Conservation (phyloP, 1,140 invertebrate genomes). For the Drosophila sproati region DNA sequence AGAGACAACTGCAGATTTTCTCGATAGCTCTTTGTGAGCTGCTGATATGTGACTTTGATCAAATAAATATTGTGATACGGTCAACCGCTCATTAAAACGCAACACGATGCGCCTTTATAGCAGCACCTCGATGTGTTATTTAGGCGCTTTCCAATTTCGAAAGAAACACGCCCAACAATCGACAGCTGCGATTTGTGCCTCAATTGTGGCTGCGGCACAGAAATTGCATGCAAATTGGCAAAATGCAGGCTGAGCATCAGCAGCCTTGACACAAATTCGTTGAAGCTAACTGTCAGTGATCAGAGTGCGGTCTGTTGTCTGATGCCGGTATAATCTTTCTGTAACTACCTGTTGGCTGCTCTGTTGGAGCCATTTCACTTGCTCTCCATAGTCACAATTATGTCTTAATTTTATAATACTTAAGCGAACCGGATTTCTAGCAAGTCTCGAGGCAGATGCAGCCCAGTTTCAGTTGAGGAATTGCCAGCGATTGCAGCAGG, state of each 20-base stretch:
- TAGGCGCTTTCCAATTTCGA: slow-evolving; percentile 60
- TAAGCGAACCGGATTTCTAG: slow-evolving; percentile 64
- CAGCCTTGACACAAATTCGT: slow-evolving; percentile 75
- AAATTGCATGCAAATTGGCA: slow-evolving; percentile 57
- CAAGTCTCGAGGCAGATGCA: slow-evolving; percentile 77
- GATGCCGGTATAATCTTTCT: slow-evolving; percentile 5
- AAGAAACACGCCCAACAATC: slow-evolving; percentile 40
- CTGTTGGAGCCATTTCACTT: slow-evolving; percentile 17
- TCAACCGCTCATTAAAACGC: slow-evolving; percentile 56
- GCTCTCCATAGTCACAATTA: slow-evolving; percentile 49
- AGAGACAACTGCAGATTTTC: slow-evolving; percentile 23
- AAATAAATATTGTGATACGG: slow-evolving; percentile 2
- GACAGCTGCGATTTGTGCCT: slow-evolving; percentile 50
- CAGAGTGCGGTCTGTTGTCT: background rate
- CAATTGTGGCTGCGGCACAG: slow-evolving; percentile 1
- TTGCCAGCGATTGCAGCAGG: slow-evolving; percentile 54
- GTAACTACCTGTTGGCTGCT: slow-evolving; percentile 28
- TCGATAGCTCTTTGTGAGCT: slow-evolving; percentile 13
- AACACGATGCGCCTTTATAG: slow-evolving; percentile 55
- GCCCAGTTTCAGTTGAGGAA: slow-evolving; percentile 34
- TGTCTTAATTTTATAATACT: slow-evolving; percentile 70
- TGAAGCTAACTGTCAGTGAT: slow-evolving; percentile 20
- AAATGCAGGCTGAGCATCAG: slow-evolving; percentile 37
- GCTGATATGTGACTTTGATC: background rate
- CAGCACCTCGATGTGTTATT: slow-evolving; percentile 33